phyloP scores from a whole-genome alignment of 2,888 invertebrate species.

The Patella pellucida region DNA sequence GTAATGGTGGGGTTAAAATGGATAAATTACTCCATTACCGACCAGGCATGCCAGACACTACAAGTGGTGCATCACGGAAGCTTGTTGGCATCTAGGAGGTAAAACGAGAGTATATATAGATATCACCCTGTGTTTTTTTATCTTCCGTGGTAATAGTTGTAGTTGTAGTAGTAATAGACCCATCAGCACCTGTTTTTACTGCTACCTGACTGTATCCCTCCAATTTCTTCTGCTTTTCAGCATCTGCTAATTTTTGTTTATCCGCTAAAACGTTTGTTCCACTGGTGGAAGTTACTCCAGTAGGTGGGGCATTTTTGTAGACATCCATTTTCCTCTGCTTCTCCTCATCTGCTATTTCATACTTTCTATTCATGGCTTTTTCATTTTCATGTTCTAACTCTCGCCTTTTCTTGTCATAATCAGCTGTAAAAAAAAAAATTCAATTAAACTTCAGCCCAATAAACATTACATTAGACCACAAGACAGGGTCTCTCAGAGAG shows the following conservation, averaged over 20 bases:
- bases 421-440: conserved; percentile 41
- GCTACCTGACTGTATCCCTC: conserved; percentile 41
- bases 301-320: conserved; percentile 30
- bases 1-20: background rate
- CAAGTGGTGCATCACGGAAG: no score
- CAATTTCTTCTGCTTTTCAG: conserved; percentile 64
- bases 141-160: conserved; percentile 19
- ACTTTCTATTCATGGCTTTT: conserved; percentile 49
- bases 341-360: conserved; percentile 61
- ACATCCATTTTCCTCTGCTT: conserved; percentile 46
- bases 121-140: conserved; percentile 4
- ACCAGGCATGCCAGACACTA: no score
- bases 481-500: no score
- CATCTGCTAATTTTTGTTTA: conserved; percentile 61
- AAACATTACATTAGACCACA: no score
- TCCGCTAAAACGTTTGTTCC: conserved; percentile 25
- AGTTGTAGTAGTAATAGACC: conserved; percentile 18
- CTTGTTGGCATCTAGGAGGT: conserved; percentile 1
- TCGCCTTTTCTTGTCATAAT: conserved; percentile 49
- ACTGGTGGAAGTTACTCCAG: conserved; percentile 23
- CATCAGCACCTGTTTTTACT: conserved; percentile 26
- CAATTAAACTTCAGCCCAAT: no score
- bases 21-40: background rate
- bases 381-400: conserved; percentile 47
- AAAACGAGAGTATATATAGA: background rate